A percentile compares a stretch with the other conserved stretches of the same genome.
Conservation (phyloP, 1,140 invertebrate genomes). For the Aphis craccivora region DNA sequence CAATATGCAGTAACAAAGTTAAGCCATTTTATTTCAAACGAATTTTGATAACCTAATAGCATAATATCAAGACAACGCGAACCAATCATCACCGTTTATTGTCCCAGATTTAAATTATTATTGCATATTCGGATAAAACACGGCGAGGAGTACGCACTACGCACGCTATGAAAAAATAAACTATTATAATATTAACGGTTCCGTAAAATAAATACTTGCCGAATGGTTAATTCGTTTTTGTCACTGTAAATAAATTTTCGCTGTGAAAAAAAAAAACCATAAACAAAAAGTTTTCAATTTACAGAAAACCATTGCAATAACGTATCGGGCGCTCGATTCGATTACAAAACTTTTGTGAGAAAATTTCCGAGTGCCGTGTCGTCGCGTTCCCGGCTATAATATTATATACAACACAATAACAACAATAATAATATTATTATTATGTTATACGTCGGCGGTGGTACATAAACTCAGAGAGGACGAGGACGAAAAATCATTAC, state of each 20-base stretch:
- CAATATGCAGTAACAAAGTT: not conserved
- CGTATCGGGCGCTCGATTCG: not conserved
- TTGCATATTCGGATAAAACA: not conserved
- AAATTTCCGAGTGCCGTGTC: not conserved
- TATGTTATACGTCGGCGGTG: not conserved
- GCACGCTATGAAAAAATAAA: not conserved
- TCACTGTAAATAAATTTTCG: not conserved
- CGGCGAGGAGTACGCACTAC: not conserved
- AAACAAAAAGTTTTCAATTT: conserved; percentile 18
- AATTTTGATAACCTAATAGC: not conserved
- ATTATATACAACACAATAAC: conserved; percentile 14
- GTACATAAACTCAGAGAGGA: not conserved
- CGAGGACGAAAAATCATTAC: not conserved
- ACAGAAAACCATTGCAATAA: conserved; percentile 6
- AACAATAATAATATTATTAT: conserved; percentile 6
- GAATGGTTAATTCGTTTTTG: not conserved
- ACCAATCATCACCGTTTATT: not conserved
- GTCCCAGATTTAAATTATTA: not conserved
- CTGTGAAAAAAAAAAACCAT: not conserved
- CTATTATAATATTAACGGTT: not conserved
- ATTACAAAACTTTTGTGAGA: conserved; percentile 17
- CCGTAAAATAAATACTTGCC: not conserved
- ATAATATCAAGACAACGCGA: not conserved
- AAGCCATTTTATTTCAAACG: not conserved
- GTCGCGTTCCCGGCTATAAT: not conserved